Conservation (phyloP, 2,888 invertebrate genomes). For the Steinernema scapterisci region DNA sequence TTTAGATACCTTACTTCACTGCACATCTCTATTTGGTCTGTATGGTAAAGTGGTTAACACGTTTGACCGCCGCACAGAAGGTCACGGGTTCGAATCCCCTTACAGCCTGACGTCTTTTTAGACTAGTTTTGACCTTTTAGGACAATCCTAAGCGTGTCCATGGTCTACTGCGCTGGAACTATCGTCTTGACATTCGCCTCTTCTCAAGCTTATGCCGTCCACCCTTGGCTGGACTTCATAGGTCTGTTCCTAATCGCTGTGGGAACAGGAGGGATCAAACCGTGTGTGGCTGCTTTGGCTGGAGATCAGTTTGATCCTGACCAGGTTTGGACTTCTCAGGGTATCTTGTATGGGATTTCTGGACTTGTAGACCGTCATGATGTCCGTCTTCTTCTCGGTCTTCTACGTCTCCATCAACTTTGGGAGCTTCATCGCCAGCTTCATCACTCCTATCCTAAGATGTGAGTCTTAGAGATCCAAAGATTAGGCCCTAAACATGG, state of each 20-base stretch:
- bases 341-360: no score
- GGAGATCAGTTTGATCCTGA: no score
- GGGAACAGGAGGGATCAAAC: slow-evolving; percentile 70
- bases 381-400: slow-evolving; percentile 84
- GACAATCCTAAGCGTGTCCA: not conserved
- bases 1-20: no score
- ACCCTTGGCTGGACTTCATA: slow-evolving; percentile 36
- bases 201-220: not conserved
- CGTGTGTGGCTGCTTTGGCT: slow-evolving; percentile 69
- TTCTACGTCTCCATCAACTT: slow-evolving; percentile 89
- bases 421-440: slow-evolving; percentile 84
- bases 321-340: no score
- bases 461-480: slow-evolving; percentile 64
- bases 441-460: slow-evolving; percentile 83
- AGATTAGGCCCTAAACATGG: no score
- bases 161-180: slow-evolving; percentile 21
- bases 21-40: no score
- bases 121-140: not conserved
- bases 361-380: no score
- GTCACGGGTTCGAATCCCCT: no score
- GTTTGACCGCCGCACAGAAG: no score
- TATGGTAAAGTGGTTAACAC: no score
- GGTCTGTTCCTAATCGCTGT: slow-evolving; percentile 68
- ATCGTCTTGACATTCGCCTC: slow-evolving; percentile 10
- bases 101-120: not conserved